Percentiles rank a stretch among this genome's conserved stretches.
Conservation (phyloP, 1,140 invertebrate species). For the Aphis gossypii region DNA sequence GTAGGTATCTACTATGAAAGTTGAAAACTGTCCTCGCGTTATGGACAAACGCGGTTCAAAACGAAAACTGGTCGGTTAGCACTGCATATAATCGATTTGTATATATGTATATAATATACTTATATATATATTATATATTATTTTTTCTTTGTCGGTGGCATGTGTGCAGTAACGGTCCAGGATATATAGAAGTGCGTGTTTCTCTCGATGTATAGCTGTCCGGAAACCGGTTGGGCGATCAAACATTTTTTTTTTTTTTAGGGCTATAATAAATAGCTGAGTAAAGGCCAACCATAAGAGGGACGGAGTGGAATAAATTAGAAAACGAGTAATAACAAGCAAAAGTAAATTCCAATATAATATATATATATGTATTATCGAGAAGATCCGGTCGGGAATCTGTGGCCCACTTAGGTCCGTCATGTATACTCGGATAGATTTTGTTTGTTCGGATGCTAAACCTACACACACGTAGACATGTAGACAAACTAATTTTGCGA, state of each 20-base stretch:
- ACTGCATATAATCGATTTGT: background rate
- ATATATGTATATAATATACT: background rate
- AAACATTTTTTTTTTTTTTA: slow-evolving; percentile 46
- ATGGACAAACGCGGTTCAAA: background rate
- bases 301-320: slow-evolving; percentile 50
- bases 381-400: slow-evolving; percentile 53
- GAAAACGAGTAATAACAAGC: slow-evolving; percentile 55
- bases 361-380: background rate
- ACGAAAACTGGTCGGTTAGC: slow-evolving; percentile 2
- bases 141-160: slow-evolving; percentile 23
- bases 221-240: slow-evolving; percentile 32
- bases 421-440: background rate
- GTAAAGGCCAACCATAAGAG: slow-evolving; percentile 23
- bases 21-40: slow-evolving; percentile 7
- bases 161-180: slow-evolving; percentile 19
- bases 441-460: slow-evolving; percentile 25
- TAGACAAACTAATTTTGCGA: background rate
- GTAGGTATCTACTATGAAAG: background rate
- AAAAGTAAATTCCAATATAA: slow-evolving; percentile 51
- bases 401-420: slow-evolving; percentile 45
- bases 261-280: slow-evolving; percentile 48
- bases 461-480: background rate
- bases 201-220: slow-evolving; percentile 14
- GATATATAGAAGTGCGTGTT: slow-evolving; percentile 26
- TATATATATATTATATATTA: background rate